A percentile compares a stretch with the other conserved stretches of the same genome.
phyloP scores from a whole-genome alignment of 2,797 vertebrate species.

The Orientallactaga sibirica region DNA sequence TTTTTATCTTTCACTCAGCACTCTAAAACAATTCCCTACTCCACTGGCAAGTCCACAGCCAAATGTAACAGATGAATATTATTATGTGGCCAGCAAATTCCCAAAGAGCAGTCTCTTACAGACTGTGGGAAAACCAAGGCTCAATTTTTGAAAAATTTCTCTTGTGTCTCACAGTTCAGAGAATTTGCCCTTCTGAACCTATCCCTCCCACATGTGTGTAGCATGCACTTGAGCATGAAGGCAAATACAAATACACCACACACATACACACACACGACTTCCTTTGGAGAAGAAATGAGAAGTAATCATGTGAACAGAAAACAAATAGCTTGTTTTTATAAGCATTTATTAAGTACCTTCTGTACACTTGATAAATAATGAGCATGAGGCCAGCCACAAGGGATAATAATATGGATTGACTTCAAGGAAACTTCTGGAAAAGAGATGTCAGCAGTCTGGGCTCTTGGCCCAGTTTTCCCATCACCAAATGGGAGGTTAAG shows the following conservation, averaged over 20 bases:
- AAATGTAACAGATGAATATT: constrained; percentile 62
- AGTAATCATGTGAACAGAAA: constrained; percentile 44
- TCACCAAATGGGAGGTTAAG: constrained; percentile 19
- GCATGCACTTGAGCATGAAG: background rate
- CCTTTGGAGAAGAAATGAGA: constrained; percentile 21
- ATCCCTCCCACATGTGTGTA: background rate
- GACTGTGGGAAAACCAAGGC: constrained; percentile 58
- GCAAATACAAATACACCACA: background rate
- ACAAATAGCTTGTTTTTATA: constrained; percentile 47
- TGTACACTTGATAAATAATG: constrained; percentile 32
- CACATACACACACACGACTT: background rate
- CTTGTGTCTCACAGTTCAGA: constrained; percentile 66
- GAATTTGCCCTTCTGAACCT: constrained; percentile 49
- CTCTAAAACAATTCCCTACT: constrained; percentile 64
- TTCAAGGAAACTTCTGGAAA: constrained; percentile 39
- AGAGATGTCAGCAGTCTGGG: constrained; percentile 24
- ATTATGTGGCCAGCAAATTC: constrained; percentile 59
- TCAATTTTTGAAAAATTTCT: constrained; percentile 66
- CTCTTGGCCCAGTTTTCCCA: constrained; percentile 41
- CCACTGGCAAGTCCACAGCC: constrained; percentile 57
- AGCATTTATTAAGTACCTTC: constrained; percentile 58
- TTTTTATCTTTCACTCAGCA: constrained; percentile 63
- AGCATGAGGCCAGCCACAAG: background rate
- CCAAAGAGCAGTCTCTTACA: constrained; percentile 66
- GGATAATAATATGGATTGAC: constrained; percentile 27